Conservation (phyloP, 2,888 invertebrate genomes). For the Aleiodes testaceus region DNA sequence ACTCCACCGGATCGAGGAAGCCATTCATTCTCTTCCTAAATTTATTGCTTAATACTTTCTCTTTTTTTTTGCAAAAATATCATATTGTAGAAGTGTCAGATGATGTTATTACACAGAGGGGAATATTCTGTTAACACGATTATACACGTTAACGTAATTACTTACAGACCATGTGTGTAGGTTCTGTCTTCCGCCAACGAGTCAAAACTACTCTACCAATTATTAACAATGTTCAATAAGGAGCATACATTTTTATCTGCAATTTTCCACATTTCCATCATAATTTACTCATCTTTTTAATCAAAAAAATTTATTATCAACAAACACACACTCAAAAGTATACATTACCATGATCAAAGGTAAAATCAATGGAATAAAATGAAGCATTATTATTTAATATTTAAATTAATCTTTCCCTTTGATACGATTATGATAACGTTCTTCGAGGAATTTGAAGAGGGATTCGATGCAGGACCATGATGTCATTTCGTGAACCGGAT, state of each 20-base stretch:
- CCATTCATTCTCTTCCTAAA: no score
- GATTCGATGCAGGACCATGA: conserved; percentile 79
- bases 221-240: conserved; percentile 1
- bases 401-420: conserved; percentile 45
- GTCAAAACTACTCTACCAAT: conserved; percentile 5
- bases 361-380: conserved; percentile 7
- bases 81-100: background rate
- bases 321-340: background rate
- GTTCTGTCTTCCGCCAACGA: conserved; percentile 59
- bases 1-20: no score
- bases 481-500: conserved; percentile 82
- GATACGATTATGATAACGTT: conserved; percentile 52
- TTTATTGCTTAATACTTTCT: background rate
- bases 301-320: conserved; percentile 33
- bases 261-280: background rate
- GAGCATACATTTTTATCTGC: background rate
- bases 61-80: conserved; percentile 1
- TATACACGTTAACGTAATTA: conserved; percentile 57
- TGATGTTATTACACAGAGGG: background rate
- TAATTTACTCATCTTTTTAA: background rate
- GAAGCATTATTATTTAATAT: conserved; percentile 14
- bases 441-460: conserved; percentile 79
- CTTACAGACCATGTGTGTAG: conserved; percentile 47
- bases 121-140: conserved; percentile 29
- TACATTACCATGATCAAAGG: background rate